phyloP scores from a whole-genome alignment of 1,140 invertebrate species.

The Plectrocnemia conspersa region DNA sequence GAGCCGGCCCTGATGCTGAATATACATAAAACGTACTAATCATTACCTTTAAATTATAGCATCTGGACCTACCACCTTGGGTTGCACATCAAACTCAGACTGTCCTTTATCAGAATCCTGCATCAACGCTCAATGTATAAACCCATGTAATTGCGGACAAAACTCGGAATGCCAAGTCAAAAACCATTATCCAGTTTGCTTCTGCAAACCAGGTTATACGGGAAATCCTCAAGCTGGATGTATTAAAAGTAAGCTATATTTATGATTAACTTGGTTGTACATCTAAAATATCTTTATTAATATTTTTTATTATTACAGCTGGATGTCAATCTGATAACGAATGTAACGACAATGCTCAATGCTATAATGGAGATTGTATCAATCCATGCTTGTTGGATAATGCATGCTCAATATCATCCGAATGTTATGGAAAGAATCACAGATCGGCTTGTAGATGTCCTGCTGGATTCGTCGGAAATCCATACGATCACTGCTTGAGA shows the following conservation, averaged over 20 bases:
- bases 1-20: no score
- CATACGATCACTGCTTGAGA: slow-evolving; percentile 71
- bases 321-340: slow-evolving; percentile 77
- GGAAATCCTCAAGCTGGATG: slow-evolving; percentile 80
- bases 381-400: slow-evolving; percentile 73
- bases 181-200: slow-evolving; percentile 78
- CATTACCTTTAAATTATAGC: slow-evolving; percentile 48
- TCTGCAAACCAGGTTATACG: slow-evolving; percentile 70
- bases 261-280: slow-evolving; percentile 4
- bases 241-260: slow-evolving; percentile 55
- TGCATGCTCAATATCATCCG: slow-evolving; percentile 75
- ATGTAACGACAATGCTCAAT: slow-evolving; percentile 70
- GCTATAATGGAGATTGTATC: slow-evolving; percentile 75
- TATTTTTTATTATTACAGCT: slow-evolving; percentile 49
- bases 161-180: slow-evolving; percentile 74
- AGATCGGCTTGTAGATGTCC: slow-evolving; percentile 71
- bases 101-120: slow-evolving; percentile 76
- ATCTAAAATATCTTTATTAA: neutral
- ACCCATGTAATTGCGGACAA: slow-evolving; percentile 78
- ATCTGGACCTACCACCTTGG: slow-evolving; percentile 54
- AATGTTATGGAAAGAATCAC: slow-evolving; percentile 75
- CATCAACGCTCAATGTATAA: slow-evolving; percentile 70
- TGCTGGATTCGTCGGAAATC: slow-evolving; percentile 66
- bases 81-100: slow-evolving; percentile 72
- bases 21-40: slow-evolving; percentile 10